Conservation (phyloP, 2,888 invertebrate species). For the Andrena praecox region DNA sequence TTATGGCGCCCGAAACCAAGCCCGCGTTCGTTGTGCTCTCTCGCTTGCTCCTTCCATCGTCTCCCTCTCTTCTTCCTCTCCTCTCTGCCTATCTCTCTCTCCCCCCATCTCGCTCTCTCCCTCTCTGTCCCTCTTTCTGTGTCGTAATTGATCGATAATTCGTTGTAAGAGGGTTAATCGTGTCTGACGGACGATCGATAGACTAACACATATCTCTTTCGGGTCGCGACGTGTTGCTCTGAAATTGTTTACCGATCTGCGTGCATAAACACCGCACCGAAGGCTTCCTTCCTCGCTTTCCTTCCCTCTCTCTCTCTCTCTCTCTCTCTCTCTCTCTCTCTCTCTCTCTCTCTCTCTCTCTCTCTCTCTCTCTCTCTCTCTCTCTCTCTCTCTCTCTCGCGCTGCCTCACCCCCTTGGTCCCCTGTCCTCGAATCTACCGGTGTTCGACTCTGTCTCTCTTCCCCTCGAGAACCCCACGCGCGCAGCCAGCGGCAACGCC, state of each 20-base stretch:
- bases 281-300: slow-evolving; percentile 63
- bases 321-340: neutral
- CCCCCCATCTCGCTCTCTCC: slow-evolving; percentile 37
- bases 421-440: slow-evolving; percentile 26
- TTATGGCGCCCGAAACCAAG: slow-evolving; percentile 78
- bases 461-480: slow-evolving; percentile 65
- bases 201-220: slow-evolving; percentile 64
- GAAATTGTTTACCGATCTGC: slow-evolving; percentile 77
- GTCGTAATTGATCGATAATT: slow-evolving; percentile 78
- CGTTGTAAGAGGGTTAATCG: slow-evolving; percentile 70
- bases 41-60: slow-evolving; percentile 47
- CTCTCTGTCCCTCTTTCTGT: slow-evolving; percentile 54
- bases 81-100: slow-evolving; percentile 8
- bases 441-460: slow-evolving; percentile 37
- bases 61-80: slow-evolving; percentile 33
- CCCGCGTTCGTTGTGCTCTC: slow-evolving; percentile 70
- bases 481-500: slow-evolving; percentile 72
- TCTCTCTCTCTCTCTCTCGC: neutral
- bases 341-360: neutral
- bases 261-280: slow-evolving; percentile 73
- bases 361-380: neutral
- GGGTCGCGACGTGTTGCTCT: slow-evolving; percentile 69
- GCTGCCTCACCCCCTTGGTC: slow-evolving; percentile 21
- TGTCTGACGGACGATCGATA: slow-evolving; percentile 70
- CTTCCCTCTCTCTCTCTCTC: slow-evolving; percentile 24